Base-by-base conservation (phyloP, 2,113 vertebrate species). In the Rana temporaria region DNA sequence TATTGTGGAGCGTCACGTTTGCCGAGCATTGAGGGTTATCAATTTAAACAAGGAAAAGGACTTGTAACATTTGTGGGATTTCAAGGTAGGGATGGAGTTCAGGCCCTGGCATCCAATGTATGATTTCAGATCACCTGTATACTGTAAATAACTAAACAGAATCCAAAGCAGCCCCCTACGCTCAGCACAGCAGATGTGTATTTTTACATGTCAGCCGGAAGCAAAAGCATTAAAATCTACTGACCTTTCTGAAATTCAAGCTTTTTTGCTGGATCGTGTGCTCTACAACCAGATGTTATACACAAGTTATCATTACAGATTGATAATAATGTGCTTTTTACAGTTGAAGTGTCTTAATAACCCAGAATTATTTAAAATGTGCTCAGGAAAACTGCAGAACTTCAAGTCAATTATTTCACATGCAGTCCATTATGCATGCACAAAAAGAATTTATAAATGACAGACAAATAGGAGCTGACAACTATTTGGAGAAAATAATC, bases 311-410 rank as follows among this genome's bases (percentile, higher is more conserved):
- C 74, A 77, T 65, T 77, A 64, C 14, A 64, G 38, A 53, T 26
- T 48, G 74, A 20, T 73, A 73, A 73, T 56, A 72, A 72, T 6
- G 32, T 73, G 70, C 26, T 26, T 64, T 77, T 64, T 77, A 52
- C 22, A 77, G 60, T 60, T 77, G 7, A 38, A 77, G 74, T 42
- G 60, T 64, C 26, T 63, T 77, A 77, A 77, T 77, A 77, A 48
- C 74, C 60, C 64, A 60, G 38, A 77, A 77, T 77, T 77, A 77
- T 77, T 42, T 77, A 15, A 52, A 60, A 77, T 65, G 34, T 48
- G 34, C 74, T 64, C 34, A 62, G 42, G 38, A 60, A 64, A 77
- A 48, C n/a, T 19, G 19, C 22, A 26, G 38, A 59, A 52, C 38
- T 30, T 15, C 15, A 60, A 77, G 74, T 64, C 63, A 77, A 77